Evolutionary conservation across 2,888 invertebrate species (phyloP).

Genomic region (Cephus spinipes): DNA sequence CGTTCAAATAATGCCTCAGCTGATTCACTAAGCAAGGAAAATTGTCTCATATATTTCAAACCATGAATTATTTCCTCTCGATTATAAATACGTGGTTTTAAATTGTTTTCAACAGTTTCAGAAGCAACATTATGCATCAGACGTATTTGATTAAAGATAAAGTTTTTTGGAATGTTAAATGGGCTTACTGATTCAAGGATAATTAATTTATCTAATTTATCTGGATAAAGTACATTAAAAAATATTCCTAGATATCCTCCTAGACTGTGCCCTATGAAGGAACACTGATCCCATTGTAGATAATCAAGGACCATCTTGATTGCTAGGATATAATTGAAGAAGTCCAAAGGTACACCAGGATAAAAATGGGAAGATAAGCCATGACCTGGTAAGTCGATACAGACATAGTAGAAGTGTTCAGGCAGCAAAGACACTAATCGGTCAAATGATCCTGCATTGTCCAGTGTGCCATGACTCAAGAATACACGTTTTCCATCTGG

Average conservation of each 20-base stretch:
- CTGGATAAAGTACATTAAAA: slow-evolving; percentile 65
- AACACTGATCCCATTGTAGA: slow-evolving; percentile 63
- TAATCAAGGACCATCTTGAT: slow-evolving; percentile 57
- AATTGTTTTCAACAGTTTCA: slow-evolving; percentile 42
- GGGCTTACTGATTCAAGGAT: slow-evolving; percentile 64
- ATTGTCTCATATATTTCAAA: slow-evolving; percentile 64
- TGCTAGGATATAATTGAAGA: slow-evolving; percentile 53
- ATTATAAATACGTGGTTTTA: slow-evolving; percentile 59
- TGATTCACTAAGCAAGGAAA: slow-evolving; percentile 63
- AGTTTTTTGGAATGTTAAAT: slow-evolving; percentile 35
- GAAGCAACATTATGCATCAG: slow-evolving; percentile 62
- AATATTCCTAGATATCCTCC: slow-evolving; percentile 68
- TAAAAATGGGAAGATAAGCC: slow-evolving; percentile 66
- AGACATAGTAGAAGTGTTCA: slow-evolving; percentile 58
- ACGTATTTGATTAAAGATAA: slow-evolving; percentile 53
- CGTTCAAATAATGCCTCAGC: slow-evolving; percentile 69
- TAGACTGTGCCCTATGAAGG: slow-evolving; percentile 66
- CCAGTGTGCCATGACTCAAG: slow-evolving; percentile 62
- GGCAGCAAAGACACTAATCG: slow-evolving; percentile 61
- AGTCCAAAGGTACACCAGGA: slow-evolving; percentile 57
- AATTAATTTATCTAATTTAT: slow-evolving; percentile 64
- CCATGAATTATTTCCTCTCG: slow-evolving; percentile 68
- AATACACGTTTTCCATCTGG: slow-evolving; percentile 46
- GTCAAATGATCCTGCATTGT: slow-evolving; percentile 67
- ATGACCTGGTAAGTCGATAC: slow-evolving; percentile 68